A percentile compares a stretch with the other conserved stretches of the same genome.
phyloP scores from a whole-genome alignment of 2,113 vertebrate genomes.

The Sebastes fasciatus region DNA sequence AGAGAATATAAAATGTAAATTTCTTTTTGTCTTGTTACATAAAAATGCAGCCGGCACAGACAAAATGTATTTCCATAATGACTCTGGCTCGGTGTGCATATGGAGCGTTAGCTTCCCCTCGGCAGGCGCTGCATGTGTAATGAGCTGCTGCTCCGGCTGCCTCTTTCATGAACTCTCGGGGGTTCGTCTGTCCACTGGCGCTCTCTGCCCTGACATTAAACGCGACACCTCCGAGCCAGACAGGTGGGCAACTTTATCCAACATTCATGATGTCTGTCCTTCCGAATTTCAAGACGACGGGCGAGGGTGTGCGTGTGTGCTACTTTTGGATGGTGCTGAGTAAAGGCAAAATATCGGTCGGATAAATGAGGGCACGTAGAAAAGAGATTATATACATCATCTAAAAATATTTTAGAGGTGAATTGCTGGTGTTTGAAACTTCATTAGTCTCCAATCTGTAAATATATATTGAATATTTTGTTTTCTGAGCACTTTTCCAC shows the following conservation, averaged over 20 bases:
- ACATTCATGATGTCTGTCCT: constrained; percentile 54
- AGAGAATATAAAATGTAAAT: constrained; percentile 61
- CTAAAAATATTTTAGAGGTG: not conserved
- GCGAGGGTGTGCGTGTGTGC: not conserved
- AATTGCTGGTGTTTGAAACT: not conserved
- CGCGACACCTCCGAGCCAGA: constrained; percentile 47
- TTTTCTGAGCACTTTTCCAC: not conserved
- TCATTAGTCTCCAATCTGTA: not conserved
- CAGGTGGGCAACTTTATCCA: constrained; percentile 71
- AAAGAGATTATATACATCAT: not conserved
- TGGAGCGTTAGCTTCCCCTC: constrained; percentile 61
- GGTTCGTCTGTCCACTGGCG: constrained; percentile 49
- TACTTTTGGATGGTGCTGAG: not conserved
- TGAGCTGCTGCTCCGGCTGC: constrained; percentile 62
- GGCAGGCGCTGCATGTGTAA: constrained; percentile 67
- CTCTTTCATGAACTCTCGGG: constrained; percentile 70
- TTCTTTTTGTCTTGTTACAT: constrained; percentile 53
- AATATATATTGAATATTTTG: not conserved
- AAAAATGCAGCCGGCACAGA: constrained; percentile 64
- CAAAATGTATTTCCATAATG: constrained; percentile 76
- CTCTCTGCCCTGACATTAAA: constrained; percentile 65
- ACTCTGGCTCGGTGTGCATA: constrained; percentile 67
- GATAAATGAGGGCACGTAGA: not conserved
- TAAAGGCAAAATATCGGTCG: constrained; percentile 4
- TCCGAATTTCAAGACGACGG: constrained; percentile 27